Conservation (phyloP, 2,113 vertebrate species). For the Tachysurus fulvidraco region DNA sequence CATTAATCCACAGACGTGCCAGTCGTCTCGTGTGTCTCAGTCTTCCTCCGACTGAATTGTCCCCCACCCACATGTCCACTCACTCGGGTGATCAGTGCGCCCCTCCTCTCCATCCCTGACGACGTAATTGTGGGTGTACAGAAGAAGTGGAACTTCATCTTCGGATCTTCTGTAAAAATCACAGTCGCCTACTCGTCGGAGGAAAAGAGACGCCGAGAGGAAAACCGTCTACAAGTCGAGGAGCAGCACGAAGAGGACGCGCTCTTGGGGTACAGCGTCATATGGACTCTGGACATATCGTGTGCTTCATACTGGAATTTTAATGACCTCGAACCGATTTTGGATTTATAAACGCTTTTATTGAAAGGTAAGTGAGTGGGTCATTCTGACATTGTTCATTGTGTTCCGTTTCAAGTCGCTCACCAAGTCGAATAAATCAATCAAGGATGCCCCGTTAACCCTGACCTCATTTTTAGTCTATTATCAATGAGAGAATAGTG, state of each 20-base stretch:
- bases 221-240: background rate
- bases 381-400: background rate
- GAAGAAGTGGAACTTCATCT: conserved; percentile 82
- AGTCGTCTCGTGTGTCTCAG: conserved; percentile 25
- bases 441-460: background rate
- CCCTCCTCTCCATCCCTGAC: conserved; percentile 85
- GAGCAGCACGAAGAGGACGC: background rate
- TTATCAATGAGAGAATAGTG: background rate
- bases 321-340: conserved; percentile 22
- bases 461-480: background rate
- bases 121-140: conserved; percentile 87
- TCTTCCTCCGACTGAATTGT: conserved; percentile 1
- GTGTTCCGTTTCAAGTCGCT: background rate
- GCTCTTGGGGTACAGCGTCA: background rate
- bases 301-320: conserved; percentile 59
- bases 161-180: conserved; percentile 72
- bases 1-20: background rate
- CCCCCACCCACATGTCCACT: conserved; percentile 64
- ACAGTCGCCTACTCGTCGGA: conserved; percentile 64
- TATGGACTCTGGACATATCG: conserved; percentile 34
- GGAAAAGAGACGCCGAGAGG: conserved; percentile 52
- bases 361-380: background rate
- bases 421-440: background rate
- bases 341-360: conserved; percentile 64
- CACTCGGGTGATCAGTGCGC: conserved; percentile 69